phyloP scores from a whole-genome alignment of 2,113 vertebrate species.

The Sturnira hondurensis region DNA sequence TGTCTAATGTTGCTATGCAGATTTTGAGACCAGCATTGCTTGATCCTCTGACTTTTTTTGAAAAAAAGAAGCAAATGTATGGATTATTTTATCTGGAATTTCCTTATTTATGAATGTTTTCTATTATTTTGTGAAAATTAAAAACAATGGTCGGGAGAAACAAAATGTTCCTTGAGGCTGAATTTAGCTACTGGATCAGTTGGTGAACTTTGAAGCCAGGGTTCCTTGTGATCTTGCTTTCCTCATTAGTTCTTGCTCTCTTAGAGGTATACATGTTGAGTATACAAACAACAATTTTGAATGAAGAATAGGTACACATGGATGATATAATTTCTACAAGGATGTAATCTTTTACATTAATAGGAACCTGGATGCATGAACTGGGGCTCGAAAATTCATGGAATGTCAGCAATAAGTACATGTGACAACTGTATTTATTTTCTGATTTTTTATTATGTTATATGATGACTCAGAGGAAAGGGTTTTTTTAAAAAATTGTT shows the following conservation, averaged over 20 bases:
- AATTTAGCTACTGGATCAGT: not conserved
- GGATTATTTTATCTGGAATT: not conserved
- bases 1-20: not conserved
- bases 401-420: not conserved
- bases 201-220: not conserved
- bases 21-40: not conserved
- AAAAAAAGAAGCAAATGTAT: not conserved
- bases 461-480: not conserved
- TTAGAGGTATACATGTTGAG: not conserved
- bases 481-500: not conserved
- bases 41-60: not conserved
- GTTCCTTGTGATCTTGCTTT: not conserved
- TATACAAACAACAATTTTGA: not conserved
- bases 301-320: not conserved
- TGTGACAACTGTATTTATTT: not conserved
- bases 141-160: not conserved
- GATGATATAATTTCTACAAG: not conserved
- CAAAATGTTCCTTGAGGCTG: not conserved
- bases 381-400: not conserved
- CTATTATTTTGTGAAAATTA: not conserved
- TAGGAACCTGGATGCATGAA: not conserved
- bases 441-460: not conserved
- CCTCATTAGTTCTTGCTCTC: not conserved
- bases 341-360: not conserved
- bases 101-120: not conserved